phyloP scores from a whole-genome alignment of 2,888 invertebrate genomes.

The Clunio marinus region DNA sequence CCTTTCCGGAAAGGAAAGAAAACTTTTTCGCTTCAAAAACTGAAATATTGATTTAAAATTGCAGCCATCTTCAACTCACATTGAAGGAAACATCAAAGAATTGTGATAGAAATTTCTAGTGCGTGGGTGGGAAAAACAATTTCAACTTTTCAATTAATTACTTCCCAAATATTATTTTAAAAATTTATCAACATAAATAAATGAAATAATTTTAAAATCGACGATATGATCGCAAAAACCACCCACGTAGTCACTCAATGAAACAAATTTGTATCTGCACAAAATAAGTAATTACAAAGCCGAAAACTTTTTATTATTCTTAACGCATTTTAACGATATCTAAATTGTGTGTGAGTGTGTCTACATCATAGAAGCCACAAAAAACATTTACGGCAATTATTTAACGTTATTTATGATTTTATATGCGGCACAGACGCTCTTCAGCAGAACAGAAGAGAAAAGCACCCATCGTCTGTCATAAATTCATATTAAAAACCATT shows the following conservation, averaged over 20 bases:
- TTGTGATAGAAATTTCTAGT: no score
- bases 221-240: no score
- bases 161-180: no score
- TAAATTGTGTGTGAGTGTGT: background rate
- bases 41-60: conserved; percentile 16
- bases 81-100: no score
- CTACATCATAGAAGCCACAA: background rate
- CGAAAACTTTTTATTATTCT: background rate
- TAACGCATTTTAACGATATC: conserved; percentile 2
- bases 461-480: conserved; percentile 8
- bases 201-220: no score
- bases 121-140: no score
- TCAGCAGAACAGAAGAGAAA: background rate
- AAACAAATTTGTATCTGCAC: no score
- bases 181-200: no score
- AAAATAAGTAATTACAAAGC: background rate
- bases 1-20: background rate
- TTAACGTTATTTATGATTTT: conserved; percentile 36
- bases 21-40: background rate
- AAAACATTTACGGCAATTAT: conserved; percentile 27
- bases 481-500: conserved; percentile 37
- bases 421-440: conserved; percentile 15
- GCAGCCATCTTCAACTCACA: background rate
- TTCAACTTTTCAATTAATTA: no score
- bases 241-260: no score